Conservation (phyloP, 1,140 invertebrate species). For the Apolygus lucorum region DNA sequence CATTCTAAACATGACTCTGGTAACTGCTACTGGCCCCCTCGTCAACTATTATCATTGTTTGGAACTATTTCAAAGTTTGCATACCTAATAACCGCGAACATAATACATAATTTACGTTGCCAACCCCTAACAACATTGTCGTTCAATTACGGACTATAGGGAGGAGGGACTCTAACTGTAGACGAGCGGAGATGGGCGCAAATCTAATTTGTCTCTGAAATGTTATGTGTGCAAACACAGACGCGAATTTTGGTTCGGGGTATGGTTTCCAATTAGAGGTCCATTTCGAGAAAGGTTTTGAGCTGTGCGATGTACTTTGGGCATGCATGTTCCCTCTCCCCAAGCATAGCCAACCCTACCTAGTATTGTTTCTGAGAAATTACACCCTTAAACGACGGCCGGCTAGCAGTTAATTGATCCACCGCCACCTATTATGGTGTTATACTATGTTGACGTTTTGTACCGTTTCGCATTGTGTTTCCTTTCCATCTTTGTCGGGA, state of each 20-base stretch:
- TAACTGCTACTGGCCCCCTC: not conserved
- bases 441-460: too few relatives aligned
- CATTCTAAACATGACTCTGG: not conserved
- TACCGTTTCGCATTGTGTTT: too few relatives aligned
- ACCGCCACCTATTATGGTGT: too few relatives aligned
- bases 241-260: not conserved
- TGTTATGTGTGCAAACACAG: not conserved
- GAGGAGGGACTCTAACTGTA: not conserved
- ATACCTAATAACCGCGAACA: not conserved
- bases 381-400: too few relatives aligned
- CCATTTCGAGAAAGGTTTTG: too few relatives aligned
- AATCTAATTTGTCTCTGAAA: not conserved
- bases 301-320: too few relatives aligned
- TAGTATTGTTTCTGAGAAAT: too few relatives aligned
- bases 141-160: not conserved
- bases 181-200: not conserved
- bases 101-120: not conserved
- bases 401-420: too few relatives aligned
- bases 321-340: too few relatives aligned
- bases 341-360: too few relatives aligned
- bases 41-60: not conserved
- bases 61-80: not conserved
- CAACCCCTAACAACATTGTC: not conserved
- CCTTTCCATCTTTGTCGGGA: too few relatives aligned
- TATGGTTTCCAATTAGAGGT: not conserved